A percentile compares a stretch with the other conserved stretches of the same genome.
These are phyloP conservation scores for Hiodon alosoides DNA, from an alignment of 2,113 vertebrate genomes.

Conservation along the genomic window DNA sequence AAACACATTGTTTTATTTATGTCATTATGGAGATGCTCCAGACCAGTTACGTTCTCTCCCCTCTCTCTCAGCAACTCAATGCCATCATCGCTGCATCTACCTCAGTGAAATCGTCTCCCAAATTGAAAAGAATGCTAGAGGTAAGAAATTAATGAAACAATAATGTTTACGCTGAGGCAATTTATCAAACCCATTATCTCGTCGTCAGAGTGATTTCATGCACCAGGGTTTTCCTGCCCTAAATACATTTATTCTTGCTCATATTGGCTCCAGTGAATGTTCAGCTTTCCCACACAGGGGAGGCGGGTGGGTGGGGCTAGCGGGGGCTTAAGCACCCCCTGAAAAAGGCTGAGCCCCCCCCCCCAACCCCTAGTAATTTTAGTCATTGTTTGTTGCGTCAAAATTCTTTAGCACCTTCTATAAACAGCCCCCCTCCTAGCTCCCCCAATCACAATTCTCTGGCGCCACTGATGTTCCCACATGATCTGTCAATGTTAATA, in stretches of 20 bases:
- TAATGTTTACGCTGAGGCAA: not conserved
- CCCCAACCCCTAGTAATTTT: too few relatives aligned
- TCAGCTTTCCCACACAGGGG: too few relatives aligned
- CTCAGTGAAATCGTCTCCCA: constrained; percentile 87
- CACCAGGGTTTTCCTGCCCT: too few relatives aligned
- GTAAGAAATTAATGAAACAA: constrained; percentile 48
- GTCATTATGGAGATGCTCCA: not conserved
- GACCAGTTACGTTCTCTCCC: not conserved
- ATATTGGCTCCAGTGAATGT: too few relatives aligned
- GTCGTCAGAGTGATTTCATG: not conserved
- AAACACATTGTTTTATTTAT: too few relatives aligned
- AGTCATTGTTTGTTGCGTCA: too few relatives aligned
- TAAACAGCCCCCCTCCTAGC: not conserved
- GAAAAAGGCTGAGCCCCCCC: too few relatives aligned
- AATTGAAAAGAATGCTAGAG: constrained; percentile 88
- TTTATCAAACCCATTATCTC: not conserved
- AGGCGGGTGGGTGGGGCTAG: too few relatives aligned
- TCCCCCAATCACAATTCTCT: not conserved
- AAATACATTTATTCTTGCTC: too few relatives aligned
- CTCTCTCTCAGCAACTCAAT: constrained; percentile 75
- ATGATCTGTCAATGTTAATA: not conserved
- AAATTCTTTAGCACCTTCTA: not conserved
- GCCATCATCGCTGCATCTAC: constrained; percentile 89
- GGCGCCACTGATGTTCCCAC: not conserved
- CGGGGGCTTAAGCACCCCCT: too few relatives aligned